Percentiles rank a stretch among this genome's conserved stretches.
Evolutionary conservation across 2,797 vertebrate genomes (phyloP).

Genomic region (Sebastes iracundus): DNA sequence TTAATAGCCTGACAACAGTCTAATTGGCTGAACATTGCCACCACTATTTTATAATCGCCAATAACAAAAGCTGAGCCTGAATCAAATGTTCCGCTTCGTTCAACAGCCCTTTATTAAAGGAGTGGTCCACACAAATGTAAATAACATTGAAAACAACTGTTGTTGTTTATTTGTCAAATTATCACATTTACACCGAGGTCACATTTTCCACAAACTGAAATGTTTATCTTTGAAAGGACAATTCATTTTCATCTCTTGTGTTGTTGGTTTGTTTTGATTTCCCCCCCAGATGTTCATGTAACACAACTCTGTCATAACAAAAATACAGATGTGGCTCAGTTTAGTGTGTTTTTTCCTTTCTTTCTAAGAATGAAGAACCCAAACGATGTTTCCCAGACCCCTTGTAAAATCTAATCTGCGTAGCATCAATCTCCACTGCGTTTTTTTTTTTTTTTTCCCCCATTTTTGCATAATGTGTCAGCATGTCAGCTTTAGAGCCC

Average conservation of each 20-base stretch:
- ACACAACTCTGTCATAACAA: constrained; percentile 23
- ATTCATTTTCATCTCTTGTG: constrained; percentile 43
- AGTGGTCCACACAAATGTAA: neutral
- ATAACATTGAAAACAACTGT: constrained; percentile 21
- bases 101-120: neutral
- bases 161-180: neutral
- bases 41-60: constrained; percentile 55
- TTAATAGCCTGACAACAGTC: too few species aligned
- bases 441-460: neutral
- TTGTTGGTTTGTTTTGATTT: constrained; percentile 28
- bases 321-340: constrained; percentile 49
- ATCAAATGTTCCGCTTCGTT: constrained; percentile 33
- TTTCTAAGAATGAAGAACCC: constrained; percentile 13
- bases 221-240: constrained; percentile 11
- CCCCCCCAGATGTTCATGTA: constrained; percentile 40
- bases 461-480: constrained; percentile 29
- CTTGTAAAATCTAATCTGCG: constrained; percentile 39
- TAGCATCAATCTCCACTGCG: constrained; percentile 15
- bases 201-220: constrained; percentile 4
- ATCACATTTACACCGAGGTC: neutral
- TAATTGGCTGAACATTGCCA: constrained; percentile 19
- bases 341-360: constrained; percentile 3
- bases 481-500: constrained; percentile 14
- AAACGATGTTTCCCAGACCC: constrained; percentile 34
- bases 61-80: constrained; percentile 45